Evolutionary conservation across 2,113 vertebrate species (phyloP).

Genomic region (Athene cunicularia): DNA sequence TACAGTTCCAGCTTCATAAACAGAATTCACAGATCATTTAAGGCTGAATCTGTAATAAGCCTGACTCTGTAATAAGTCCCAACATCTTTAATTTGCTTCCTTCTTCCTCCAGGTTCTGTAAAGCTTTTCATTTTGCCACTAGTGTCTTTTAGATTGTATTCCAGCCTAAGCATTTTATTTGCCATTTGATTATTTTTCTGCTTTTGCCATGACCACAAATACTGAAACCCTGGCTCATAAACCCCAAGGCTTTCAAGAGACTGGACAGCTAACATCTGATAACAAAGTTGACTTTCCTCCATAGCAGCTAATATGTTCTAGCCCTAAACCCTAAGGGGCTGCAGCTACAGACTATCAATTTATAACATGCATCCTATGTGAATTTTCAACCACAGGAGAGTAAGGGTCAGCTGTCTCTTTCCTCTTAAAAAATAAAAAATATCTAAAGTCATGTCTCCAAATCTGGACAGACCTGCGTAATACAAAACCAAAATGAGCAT

Average conservation of each 20-base stretch:
- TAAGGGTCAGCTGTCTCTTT: neutral
- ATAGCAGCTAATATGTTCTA: neutral
- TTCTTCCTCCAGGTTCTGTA: neutral
- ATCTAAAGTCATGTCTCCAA: neutral
- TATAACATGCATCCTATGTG: neutral
- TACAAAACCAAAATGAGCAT: neutral
- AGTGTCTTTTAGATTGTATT: neutral
- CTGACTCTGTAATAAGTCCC: neutral
- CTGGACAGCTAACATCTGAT: neutral
- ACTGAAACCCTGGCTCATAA: neutral
- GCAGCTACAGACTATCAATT: neutral
- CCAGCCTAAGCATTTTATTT: neutral
- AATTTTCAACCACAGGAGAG: neutral
- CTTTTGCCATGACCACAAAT: neutral
- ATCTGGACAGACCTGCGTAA: neutral
- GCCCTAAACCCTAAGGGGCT: neutral
- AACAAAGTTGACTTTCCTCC: neutral
- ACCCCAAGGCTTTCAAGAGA: neutral
- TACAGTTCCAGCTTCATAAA: neutral
- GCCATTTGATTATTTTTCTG: neutral
- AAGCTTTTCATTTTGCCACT: neutral
- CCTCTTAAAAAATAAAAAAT: neutral
- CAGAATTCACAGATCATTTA: conserved; percentile 25
- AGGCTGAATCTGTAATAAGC: neutral
- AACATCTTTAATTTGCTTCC: neutral